Evolutionary conservation across 2,888 invertebrate species (phyloP), one percentile per base, ranked within the genome.

Genomic region (Iphiclides podalirius): DNA sequence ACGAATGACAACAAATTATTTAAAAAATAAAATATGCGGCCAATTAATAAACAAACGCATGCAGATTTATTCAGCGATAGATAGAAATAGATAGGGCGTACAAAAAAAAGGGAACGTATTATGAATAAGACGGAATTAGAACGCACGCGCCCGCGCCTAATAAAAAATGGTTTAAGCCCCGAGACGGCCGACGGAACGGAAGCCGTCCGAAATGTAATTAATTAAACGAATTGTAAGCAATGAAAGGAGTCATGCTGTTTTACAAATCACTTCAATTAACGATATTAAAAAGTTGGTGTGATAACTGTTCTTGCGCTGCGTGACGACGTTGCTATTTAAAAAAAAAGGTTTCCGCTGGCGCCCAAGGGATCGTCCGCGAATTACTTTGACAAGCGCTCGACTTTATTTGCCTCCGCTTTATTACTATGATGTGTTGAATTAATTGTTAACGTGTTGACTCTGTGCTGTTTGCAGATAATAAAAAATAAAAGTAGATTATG

Each of bases 181-280:
- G 54, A 52, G 71, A 70, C 70, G 63, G 67, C 64, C 70, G 71
- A 64, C 70, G 68, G 70, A 85, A 85, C 87, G 86, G 88, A 85
- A 87, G 88, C 85, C 73, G 73, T 71, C 78, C 70, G 72, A 82
- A 85, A 75, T 68, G 80, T 85, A 87, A 87, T 87, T 88, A 87
- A 88, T 87, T 88, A 85, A 82, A 81, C 76, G 81, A 84, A 86
- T 84, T 78, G 86, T 86, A 81, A 81, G 87, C 86, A 85, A 82
- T 78, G 88, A 88, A 88, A 87, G 86, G 83, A 85, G 82, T 85
- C 87, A 76, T 80, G 88, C 88, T 88, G 88, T 86, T 87, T 86
- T 85, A 88, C 88, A 88, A 88, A 88, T 88, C 86, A 85, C 85
- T 86, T 83, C 87, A 88, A 87, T 88, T 87, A 88, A 85, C 83